phyloP scores from a whole-genome alignment of 2,113 vertebrate genomes.

The Cinclus mexicanus region DNA sequence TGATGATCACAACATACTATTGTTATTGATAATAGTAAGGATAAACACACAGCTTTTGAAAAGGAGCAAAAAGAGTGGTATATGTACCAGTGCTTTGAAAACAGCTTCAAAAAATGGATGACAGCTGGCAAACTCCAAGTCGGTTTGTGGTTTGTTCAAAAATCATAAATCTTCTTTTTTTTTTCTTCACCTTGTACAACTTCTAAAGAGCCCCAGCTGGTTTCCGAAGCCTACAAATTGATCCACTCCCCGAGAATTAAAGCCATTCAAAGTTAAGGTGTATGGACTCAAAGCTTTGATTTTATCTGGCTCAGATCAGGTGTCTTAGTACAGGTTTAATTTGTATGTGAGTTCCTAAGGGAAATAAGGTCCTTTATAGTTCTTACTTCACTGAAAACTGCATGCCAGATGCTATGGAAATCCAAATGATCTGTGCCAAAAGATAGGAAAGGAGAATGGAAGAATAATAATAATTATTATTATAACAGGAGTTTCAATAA shows the following conservation, averaged over 20 bases:
- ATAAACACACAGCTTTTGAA: background rate
- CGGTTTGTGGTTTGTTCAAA: background rate
- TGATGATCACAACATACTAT: background rate
- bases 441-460: background rate
- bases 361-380: constrained; percentile 26
- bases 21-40: background rate
- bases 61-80: rapidly evolving
- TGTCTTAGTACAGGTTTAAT: constrained; percentile 11
- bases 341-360: constrained; percentile 11
- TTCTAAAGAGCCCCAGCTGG: constrained; percentile 13
- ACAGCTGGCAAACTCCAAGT: background rate
- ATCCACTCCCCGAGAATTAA: background rate
- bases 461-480: background rate
- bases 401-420: constrained; percentile 44
- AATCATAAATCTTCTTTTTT: constrained; percentile 2
- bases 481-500: background rate
- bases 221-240: constrained; percentile 8
- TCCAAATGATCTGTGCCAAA: background rate
- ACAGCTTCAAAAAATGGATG: background rate
- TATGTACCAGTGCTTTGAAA: background rate
- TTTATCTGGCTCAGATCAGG: constrained; percentile 39
- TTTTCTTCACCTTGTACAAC: background rate
- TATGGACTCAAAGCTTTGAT: constrained; percentile 7
- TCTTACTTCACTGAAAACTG: constrained; percentile 6
- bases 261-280: constrained; percentile 11